Percentiles rank a stretch among this genome's conserved stretches.
These are phyloP conservation scores for Drosophila atripex DNA, from an alignment of 2,888 invertebrate species.

Conservation along the genomic window DNA sequence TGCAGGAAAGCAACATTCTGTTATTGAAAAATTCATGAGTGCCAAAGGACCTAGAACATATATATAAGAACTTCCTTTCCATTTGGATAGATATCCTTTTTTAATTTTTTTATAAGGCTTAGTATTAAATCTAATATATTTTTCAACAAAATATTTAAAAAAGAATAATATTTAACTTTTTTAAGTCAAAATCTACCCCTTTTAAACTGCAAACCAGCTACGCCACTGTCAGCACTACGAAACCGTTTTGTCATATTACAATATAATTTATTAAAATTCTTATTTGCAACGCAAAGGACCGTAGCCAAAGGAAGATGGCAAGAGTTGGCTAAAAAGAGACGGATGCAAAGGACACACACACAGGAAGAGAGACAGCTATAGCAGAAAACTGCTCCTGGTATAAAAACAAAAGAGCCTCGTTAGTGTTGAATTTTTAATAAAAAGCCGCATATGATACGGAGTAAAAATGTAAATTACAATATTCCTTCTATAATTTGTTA, in stretches of 20 bases:
- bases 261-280: constrained; percentile 77
- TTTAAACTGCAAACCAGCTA: background rate
- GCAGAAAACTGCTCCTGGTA: constrained; percentile 11
- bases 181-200: background rate
- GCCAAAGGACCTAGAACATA: constrained; percentile 17
- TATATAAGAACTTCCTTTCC: constrained; percentile 4
- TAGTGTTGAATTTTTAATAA: constrained; percentile 73
- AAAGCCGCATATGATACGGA: constrained; percentile 49
- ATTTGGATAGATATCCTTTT: background rate
- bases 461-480: constrained; percentile 49
- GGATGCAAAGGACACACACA: constrained; percentile 4
- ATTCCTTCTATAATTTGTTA: constrained; percentile 33
- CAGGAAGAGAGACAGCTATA: constrained; percentile 1
- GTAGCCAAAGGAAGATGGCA: constrained; percentile 12
- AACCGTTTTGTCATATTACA: constrained; percentile 60
- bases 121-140: background rate
- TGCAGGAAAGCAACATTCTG: constrained; percentile 46
- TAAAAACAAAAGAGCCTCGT: constrained; percentile 63
- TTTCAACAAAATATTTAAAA: background rate
- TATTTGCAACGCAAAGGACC: constrained; percentile 53
- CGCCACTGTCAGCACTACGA: constrained; percentile 18
- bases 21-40: constrained; percentile 65
- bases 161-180: background rate
- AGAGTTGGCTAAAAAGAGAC: constrained; percentile 14
- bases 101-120: background rate